Percentiles rank a stretch among this genome's conserved stretches.
Conservation (phyloP, 2,888 invertebrate species). For the Ochropacha duplaris region DNA sequence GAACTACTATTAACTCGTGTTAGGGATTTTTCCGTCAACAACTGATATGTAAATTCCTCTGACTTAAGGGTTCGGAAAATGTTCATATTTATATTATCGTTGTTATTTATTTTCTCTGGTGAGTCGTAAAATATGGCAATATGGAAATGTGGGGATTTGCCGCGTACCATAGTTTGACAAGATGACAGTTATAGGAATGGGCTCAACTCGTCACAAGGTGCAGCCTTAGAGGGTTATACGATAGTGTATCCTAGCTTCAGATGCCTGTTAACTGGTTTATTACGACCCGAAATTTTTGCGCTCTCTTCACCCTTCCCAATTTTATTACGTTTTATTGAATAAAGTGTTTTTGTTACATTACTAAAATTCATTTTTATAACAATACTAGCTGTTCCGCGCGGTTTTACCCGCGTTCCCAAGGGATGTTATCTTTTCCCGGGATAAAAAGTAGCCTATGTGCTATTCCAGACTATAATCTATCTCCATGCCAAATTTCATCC, state of each 20-base stretch:
- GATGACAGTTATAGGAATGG: slow-evolving; percentile 75
- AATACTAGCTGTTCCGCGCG: too few species aligned
- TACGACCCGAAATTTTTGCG: slow-evolving; percentile 52
- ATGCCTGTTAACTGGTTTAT: slow-evolving; percentile 67
- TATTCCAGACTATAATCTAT: too few species aligned
- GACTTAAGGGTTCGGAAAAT: slow-evolving; percentile 71
- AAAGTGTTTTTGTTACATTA: slow-evolving; percentile 21
- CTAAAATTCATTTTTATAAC: neutral
- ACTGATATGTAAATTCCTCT: slow-evolving; percentile 78
- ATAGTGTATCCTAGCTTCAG: slow-evolving; percentile 31
- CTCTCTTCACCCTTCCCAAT: slow-evolving; percentile 38
- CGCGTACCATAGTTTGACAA: slow-evolving; percentile 74
- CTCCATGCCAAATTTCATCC: too few species aligned
- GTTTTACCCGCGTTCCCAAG: too few species aligned
- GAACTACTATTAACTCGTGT: slow-evolving; percentile 55
- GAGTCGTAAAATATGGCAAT: slow-evolving; percentile 76
- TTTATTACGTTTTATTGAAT: slow-evolving; percentile 47
- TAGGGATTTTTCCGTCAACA: slow-evolving; percentile 73
- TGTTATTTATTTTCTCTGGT: slow-evolving; percentile 79
- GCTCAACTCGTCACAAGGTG: slow-evolving; percentile 25
- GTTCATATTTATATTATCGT: slow-evolving; percentile 76
- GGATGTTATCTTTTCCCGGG: too few species aligned
- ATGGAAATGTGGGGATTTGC: slow-evolving; percentile 79
- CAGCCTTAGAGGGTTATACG: slow-evolving; percentile 36
- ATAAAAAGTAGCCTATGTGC: too few species aligned